Evolutionary conservation across 2,113 vertebrate genomes (phyloP).

Genomic region (Megaptera novaeangliae): DNA sequence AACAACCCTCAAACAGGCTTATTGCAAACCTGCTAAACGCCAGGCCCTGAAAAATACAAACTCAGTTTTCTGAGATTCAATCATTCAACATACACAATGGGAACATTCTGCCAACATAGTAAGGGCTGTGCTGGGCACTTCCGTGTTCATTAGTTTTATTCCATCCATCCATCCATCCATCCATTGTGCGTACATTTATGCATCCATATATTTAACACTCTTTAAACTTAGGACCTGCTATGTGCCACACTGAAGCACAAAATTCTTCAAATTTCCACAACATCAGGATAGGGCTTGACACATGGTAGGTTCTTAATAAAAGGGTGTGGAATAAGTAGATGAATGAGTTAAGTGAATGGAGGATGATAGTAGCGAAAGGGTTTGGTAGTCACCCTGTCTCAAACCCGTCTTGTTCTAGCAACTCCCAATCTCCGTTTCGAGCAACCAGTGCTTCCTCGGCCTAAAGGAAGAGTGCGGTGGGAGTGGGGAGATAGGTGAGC

Average conservation of each 20-base stretch:
- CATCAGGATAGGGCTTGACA: background rate
- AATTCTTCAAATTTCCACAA: background rate
- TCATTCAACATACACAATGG: background rate
- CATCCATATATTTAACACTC: background rate
- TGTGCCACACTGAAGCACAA: background rate
- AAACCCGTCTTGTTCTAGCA: background rate
- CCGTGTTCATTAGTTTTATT: background rate
- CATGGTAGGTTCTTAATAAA: background rate
- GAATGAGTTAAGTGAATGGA: background rate
- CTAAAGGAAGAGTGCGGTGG: background rate
- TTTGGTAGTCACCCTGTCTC: background rate
- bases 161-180: background rate
- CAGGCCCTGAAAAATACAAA: background rate
- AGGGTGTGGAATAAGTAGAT: background rate
- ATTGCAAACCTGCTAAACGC: background rate
- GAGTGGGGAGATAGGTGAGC: background rate
- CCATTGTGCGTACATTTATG: background rate
- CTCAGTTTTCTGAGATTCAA: background rate
- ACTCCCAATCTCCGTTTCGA: background rate
- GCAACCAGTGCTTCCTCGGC: background rate
- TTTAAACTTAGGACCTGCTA: background rate
- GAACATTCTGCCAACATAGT: background rate
- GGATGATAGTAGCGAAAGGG: background rate
- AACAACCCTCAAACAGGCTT: background rate
- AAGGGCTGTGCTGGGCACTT: background rate